Percentiles rank a stretch among this genome's conserved stretches.
Conservation (phyloP, 2,113 vertebrate genomes). For the Cebus imitator region DNA sequence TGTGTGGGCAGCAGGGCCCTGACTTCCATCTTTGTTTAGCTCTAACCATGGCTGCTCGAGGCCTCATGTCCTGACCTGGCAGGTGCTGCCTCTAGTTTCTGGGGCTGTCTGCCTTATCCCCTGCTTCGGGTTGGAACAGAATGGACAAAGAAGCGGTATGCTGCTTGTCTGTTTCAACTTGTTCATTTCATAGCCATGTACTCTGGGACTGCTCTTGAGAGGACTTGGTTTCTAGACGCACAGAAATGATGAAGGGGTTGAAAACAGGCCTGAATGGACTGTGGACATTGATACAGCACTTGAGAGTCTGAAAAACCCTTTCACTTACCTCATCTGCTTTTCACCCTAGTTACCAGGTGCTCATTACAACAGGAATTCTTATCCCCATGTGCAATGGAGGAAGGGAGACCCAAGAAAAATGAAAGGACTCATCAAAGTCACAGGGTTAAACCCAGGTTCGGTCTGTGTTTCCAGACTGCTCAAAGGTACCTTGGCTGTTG, state of each 20-base stretch:
- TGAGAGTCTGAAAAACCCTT: conserved; percentile 1
- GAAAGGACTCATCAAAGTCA: not conserved
- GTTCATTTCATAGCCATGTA: not conserved
- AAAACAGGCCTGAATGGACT: not conserved
- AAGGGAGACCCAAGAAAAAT: not conserved
- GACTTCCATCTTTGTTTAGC: not conserved
- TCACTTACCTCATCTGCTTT: not conserved
- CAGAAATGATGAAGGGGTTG: not conserved
- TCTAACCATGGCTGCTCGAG: not conserved
- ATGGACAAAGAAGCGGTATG: not conserved
- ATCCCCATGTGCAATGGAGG: not conserved
- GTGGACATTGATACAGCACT: not conserved
- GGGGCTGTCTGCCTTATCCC: not conserved
- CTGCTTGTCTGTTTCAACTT: not conserved
- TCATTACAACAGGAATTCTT: not conserved
- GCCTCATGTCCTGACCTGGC: not conserved
- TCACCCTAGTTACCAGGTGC: not conserved
- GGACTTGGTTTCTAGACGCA: not conserved
- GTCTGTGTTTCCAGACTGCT: not conserved
- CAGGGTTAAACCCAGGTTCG: not conserved
- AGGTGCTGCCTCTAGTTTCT: not conserved
- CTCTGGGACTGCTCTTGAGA: not conserved
- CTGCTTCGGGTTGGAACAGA: not conserved
- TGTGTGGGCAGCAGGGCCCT: not conserved
- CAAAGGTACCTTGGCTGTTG: not conserved